Percentiles rank a stretch among this genome's conserved stretches.
These are phyloP conservation scores for Sinodicranocentrus sp. DNA, from an alignment of 2,888 invertebrate genomes.

Conservation along the genomic window DNA sequence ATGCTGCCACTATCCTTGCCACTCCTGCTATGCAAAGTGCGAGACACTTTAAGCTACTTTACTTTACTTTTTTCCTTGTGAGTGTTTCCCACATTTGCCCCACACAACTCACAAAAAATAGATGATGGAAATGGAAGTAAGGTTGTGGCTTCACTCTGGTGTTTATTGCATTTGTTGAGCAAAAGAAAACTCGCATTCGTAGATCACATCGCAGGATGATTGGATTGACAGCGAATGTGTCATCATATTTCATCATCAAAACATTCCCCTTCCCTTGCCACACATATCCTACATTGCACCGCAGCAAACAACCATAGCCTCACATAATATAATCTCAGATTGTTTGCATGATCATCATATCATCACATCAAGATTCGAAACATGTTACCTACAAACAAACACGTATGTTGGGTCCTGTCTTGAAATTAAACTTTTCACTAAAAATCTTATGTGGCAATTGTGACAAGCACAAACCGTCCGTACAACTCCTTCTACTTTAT, in stretches of 20 bases:
- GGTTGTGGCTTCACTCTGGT: not conserved
- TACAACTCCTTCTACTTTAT: no score
- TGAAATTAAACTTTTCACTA: no score
- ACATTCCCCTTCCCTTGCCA: not conserved
- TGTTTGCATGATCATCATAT: not conserved
- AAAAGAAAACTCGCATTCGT: no score
- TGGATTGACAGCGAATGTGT: constrained; percentile 11
- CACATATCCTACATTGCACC: not conserved
- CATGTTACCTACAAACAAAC: no score
- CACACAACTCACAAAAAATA: not conserved
- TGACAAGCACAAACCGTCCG: no score
- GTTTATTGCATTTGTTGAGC: not conserved
- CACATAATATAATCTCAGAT: not conserved
- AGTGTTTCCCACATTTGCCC: not conserved
- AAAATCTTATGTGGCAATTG: no score
- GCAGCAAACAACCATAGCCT: constrained; percentile 3
- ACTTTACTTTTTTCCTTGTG: no score
- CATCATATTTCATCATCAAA: constrained; percentile 16
- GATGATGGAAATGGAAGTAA: not conserved
- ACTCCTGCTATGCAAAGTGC: no score
- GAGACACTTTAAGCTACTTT: no score
- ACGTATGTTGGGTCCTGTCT: no score
- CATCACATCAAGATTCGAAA: constrained; percentile 1
- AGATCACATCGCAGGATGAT: not conserved
- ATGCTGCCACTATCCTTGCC: no score